phyloP scores from a whole-genome alignment of 2,888 invertebrate species.

The Drosophila mayaguana region DNA sequence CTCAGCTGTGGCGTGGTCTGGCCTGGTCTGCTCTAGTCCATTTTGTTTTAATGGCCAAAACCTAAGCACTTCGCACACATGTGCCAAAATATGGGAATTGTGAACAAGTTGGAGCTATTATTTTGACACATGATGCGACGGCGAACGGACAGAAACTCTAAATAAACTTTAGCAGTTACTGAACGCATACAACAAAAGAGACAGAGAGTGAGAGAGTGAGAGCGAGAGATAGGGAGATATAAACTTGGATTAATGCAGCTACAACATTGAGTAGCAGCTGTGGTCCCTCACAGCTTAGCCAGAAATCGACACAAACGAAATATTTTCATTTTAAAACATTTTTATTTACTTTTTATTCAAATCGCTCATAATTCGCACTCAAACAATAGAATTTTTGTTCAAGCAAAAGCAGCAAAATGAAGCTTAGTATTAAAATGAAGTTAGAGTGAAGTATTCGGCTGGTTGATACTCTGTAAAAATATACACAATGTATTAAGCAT shows the following conservation, averaged over 20 bases:
- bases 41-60: constrained; percentile 50
- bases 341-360: constrained; percentile 1
- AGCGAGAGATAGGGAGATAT: neutral
- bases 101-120: constrained; percentile 49
- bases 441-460: neutral
- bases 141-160: neutral
- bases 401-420: neutral
- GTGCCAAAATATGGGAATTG: constrained; percentile 35
- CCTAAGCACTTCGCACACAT: constrained; percentile 53
- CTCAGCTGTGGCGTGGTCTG: neutral
- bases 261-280: constrained; percentile 17
- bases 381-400: constrained; percentile 2
- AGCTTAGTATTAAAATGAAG: neutral
- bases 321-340: constrained; percentile 7
- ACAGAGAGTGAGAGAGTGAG: neutral
- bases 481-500: too few species aligned
- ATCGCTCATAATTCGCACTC: neutral
- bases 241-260: constrained; percentile 14
- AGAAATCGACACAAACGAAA: constrained; percentile 5
- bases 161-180: constrained; percentile 24
- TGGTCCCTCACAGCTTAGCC: neutral
- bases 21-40: constrained; percentile 26
- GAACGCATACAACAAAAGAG: neutral
- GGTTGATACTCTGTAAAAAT: neutral
- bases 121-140: constrained; percentile 58